These are phyloP conservation scores for Cetonia aurata DNA, from an alignment of 2,888 invertebrate species.

Conservation along the genomic window DNA sequence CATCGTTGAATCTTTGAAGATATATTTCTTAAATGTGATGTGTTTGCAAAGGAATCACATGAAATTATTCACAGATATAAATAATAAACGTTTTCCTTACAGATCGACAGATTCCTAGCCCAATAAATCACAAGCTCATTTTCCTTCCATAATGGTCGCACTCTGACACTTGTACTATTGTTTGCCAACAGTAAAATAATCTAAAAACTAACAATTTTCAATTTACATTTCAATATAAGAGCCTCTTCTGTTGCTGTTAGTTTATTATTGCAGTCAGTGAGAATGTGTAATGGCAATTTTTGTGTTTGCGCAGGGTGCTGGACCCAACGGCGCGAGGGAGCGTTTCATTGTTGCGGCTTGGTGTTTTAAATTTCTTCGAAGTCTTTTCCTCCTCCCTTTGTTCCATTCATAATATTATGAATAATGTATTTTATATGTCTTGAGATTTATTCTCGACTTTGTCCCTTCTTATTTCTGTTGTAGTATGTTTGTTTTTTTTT, in stretches of 20 bases:
- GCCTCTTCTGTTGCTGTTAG: constrained; percentile 12
- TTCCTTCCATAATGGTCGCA: constrained; percentile 44
- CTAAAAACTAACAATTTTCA: constrained; percentile 47
- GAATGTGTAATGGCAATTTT: constrained; percentile 26
- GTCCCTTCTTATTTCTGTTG: background rate
- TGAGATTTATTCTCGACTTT: constrained; percentile 26
- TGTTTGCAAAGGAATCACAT: constrained; percentile 19
- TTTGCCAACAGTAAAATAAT: constrained; percentile 47
- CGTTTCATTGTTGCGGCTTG: constrained; percentile 23
- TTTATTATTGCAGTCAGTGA: constrained; percentile 32
- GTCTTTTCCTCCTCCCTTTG: constrained; percentile 29
- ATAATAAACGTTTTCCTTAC: constrained; percentile 14
- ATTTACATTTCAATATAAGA: constrained; percentile 42
- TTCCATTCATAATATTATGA: constrained; percentile 33
- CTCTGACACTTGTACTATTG: constrained; percentile 30
- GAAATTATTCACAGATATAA: constrained; percentile 26
- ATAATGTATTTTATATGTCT: constrained; percentile 36
- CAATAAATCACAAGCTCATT: constrained; percentile 48
- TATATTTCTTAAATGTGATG: constrained; percentile 29
- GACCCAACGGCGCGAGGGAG: background rate
- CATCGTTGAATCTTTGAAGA: constrained; percentile 11
- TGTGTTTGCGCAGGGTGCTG: constrained; percentile 13
- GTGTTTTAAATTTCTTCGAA: constrained; percentile 32
- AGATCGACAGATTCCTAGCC: constrained; percentile 14
- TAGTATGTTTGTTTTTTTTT: constrained; percentile 15